These are phyloP conservation scores for Nyctalus aviator DNA, from an alignment of 2,797 vertebrate genomes.

Conservation along the genomic window DNA sequence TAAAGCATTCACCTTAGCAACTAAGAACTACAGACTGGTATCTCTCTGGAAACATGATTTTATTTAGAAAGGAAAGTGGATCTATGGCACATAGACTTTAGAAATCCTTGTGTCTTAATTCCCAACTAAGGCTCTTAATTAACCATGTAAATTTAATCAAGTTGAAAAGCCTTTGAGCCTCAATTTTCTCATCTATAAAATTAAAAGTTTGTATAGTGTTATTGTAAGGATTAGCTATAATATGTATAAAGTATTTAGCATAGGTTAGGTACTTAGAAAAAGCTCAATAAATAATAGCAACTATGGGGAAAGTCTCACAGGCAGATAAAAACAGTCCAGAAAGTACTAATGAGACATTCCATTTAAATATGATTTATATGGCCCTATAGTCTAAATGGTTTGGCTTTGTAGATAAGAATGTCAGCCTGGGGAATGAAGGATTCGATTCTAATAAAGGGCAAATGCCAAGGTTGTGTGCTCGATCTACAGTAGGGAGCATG, in stretches of 20 bases:
- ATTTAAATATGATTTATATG: slow-evolving; percentile 15
- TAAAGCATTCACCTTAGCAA: not conserved
- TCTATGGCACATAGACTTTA: not conserved
- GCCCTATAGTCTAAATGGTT: no score
- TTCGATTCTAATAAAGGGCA: no score
- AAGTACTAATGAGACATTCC: not conserved
- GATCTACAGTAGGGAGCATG: no score
- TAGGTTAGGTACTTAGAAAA: slow-evolving; percentile 3
- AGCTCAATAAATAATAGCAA: not conserved
- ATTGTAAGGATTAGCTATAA: not conserved
- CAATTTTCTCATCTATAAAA: slow-evolving; percentile 44
- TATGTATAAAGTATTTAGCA: not conserved
- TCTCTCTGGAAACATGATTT: slow-evolving; percentile 6
- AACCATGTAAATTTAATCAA: slow-evolving; percentile 9
- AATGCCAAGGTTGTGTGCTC: no score
- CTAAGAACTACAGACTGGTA: not conserved
- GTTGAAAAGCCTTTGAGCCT: not conserved
- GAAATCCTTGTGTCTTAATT: slow-evolving; percentile 26
- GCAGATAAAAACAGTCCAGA: not conserved
- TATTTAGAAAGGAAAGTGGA: slow-evolving; percentile 6
- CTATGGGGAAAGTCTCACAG: not conserved
- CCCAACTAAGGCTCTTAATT: not conserved
- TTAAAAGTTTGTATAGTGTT: not conserved
- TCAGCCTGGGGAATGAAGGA: no score
- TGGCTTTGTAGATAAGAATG: no score